Conservation (phyloP, 2,888 invertebrate species). For the Alloplasta piceator region DNA sequence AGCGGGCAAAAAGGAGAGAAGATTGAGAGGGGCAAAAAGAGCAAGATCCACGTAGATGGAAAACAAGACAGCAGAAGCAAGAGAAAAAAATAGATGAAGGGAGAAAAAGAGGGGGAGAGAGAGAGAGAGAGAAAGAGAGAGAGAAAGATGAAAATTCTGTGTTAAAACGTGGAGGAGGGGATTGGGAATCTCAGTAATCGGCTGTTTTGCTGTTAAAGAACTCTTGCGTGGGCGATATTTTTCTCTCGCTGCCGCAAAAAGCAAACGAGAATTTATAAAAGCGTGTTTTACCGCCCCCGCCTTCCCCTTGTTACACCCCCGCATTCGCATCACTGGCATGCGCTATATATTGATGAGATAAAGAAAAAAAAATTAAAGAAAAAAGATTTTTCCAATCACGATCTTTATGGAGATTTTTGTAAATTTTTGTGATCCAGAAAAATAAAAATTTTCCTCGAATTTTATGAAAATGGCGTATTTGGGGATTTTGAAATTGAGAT, state of each 20-base stretch:
- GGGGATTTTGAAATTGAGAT: no score
- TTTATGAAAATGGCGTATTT: no score
- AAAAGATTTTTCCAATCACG: no score
- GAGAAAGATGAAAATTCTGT: not conserved
- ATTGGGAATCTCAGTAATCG: conserved; percentile 54
- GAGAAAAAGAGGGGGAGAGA: not conserved
- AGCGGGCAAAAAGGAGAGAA: conserved; percentile 13
- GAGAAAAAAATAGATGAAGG: not conserved
- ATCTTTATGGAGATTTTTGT: no score
- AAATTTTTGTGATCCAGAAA: no score
- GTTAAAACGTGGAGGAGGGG: conserved; percentile 16
- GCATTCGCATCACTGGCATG: conserved; percentile 4
- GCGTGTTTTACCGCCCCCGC: conserved; percentile 62
- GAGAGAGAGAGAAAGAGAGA: conserved; percentile 3
- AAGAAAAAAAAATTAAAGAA: no score
- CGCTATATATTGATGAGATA: no score
- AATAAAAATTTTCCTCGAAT: no score
- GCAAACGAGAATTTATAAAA: conserved; percentile 65
- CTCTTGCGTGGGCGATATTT: conserved; percentile 51
- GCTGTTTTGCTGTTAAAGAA: conserved; percentile 63
- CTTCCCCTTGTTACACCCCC: conserved; percentile 38
- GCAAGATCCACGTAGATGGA: conserved; percentile 3
- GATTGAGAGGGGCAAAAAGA: conserved; percentile 1
- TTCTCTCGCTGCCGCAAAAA: conserved; percentile 29
- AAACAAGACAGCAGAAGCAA: not conserved